Conservation (phyloP, 2,888 invertebrate genomes). For the Capitulum mitella region DNA sequence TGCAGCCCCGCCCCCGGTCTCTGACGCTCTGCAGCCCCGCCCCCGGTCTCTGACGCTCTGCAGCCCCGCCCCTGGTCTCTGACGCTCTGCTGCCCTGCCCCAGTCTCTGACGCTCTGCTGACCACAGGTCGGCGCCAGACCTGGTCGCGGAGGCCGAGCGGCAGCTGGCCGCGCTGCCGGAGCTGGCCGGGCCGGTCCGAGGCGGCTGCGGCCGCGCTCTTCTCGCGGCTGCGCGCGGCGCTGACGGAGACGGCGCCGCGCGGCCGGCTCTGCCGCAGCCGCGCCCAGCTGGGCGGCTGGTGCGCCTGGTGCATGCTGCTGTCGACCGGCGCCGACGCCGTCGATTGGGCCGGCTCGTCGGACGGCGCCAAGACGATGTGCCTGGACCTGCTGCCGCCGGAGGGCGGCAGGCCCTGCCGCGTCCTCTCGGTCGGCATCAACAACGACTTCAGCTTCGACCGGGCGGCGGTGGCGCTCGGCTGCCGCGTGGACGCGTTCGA, state of each 20-base stretch:
- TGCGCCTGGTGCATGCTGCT: not conserved
- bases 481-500: slow-evolving; percentile 10
- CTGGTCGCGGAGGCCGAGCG: slow-evolving; percentile 2
- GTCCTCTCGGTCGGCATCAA: slow-evolving; percentile 3
- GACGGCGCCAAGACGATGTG: not conserved
- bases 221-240: not conserved
- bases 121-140: too few species aligned
- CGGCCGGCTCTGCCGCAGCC: not conserved
- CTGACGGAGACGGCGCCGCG: slow-evolving; percentile 1
- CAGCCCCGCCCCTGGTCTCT: too few species aligned
- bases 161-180: not conserved
- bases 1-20: too few species aligned
- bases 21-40: too few species aligned
- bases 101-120: too few species aligned
- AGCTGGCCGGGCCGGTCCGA: too few species aligned
- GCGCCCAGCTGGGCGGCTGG: not conserved
- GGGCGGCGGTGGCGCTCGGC: not conserved
- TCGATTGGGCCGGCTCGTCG: not conserved
- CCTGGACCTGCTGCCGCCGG: not conserved
- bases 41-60: too few species aligned
- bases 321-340: not conserved
- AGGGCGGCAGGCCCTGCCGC: not conserved
- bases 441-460: slow-evolving; percentile 21
- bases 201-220: not conserved
- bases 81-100: too few species aligned